These are phyloP conservation scores for Oncorhynchus mykiss DNA, from an alignment of 2,113 vertebrate species.

Conservation along the genomic window DNA sequence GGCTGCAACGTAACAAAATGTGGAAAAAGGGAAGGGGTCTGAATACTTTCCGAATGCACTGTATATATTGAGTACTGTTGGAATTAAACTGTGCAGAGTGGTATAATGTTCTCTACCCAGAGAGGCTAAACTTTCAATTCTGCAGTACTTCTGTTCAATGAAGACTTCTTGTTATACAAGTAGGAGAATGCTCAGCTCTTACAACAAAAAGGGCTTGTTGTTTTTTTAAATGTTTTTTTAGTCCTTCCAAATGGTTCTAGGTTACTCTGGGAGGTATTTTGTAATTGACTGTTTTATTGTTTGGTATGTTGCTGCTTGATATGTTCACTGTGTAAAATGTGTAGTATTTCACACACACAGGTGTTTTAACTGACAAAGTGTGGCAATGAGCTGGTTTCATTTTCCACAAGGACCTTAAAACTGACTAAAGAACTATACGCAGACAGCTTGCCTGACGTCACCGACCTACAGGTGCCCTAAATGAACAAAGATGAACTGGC, in stretches of 20 bases:
- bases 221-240: no score
- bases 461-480: background rate
- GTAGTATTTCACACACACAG: background rate
- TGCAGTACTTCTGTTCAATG: background rate
- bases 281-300: background rate
- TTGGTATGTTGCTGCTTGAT: constrained; percentile 7
- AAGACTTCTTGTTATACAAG: background rate
- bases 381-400: constrained; percentile 4
- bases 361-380: background rate
- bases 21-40: no score
- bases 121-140: background rate
- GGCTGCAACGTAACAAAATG: no score
- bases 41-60: no score
- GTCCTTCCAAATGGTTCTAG: background rate
- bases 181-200: background rate
- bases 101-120: background rate
- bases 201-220: background rate
- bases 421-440: background rate
- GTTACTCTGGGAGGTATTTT: background rate
- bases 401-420: background rate
- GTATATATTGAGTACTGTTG: background rate
- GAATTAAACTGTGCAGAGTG: background rate
- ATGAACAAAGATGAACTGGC: background rate
- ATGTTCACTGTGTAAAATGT: background rate
- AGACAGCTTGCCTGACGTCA: background rate